These are phyloP conservation scores for Poecilus cupreus DNA, from an alignment of 2,888 invertebrate genomes.

Conservation along the genomic window DNA sequence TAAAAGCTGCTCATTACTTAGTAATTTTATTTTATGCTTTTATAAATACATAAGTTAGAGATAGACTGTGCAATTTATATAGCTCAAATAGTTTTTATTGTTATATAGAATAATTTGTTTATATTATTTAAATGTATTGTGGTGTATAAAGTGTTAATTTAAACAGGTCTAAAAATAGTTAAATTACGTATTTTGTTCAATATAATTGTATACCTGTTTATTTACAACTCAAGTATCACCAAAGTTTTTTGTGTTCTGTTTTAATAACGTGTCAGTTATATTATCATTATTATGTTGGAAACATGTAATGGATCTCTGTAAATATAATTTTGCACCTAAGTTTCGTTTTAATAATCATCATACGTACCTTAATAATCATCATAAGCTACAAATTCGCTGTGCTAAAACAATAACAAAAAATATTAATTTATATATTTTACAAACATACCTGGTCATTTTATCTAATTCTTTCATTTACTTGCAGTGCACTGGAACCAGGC, in stretches of 20 bases:
- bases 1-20: conserved; percentile 1
- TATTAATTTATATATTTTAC: neutral
- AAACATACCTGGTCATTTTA: neutral
- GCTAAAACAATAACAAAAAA: neutral
- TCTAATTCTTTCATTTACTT: conserved; percentile 70
- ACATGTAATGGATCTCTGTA: conserved; percentile 57
- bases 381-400: neutral
- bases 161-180: neutral
- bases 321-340: conserved; percentile 55
- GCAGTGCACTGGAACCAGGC: conserved; percentile 78
- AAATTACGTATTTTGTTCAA: neutral
- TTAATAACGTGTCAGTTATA: neutral
- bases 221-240: conserved; percentile 27
- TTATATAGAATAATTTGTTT: conserved; percentile 9
- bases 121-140: conserved; percentile 21
- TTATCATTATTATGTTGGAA: conserved; percentile 45
- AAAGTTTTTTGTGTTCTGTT: conserved; percentile 47
- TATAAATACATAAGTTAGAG: neutral
- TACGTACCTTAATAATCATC: conserved; percentile 35
- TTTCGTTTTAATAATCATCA: conserved; percentile 46
- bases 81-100: conserved; percentile 31
- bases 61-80: conserved; percentile 45
- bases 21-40: too few relatives aligned
- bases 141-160: neutral
- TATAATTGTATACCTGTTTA: conserved; percentile 41